These are phyloP conservation scores for Lophotriccus pileatus DNA, from an alignment of 2,797 vertebrate genomes.

Conservation along the genomic window DNA sequence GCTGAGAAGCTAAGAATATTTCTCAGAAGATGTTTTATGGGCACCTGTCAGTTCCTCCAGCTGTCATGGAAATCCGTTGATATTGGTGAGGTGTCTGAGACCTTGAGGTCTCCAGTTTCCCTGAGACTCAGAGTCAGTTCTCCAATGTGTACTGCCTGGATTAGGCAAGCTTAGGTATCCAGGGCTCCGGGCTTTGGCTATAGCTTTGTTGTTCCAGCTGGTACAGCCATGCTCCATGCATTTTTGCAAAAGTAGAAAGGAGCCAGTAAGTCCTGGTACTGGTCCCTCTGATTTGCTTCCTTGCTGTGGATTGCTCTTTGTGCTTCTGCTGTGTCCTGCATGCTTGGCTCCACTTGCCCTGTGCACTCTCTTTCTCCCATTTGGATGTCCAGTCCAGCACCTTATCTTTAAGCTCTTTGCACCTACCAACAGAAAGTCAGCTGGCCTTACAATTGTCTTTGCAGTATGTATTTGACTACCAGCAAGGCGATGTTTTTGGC, in stretches of 20 bases:
- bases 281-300: neutral
- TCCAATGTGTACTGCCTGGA: fast-evolving
- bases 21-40: neutral
- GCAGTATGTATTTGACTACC: slow-evolving; percentile 92
- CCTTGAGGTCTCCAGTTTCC: neutral
- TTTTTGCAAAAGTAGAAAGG: neutral
- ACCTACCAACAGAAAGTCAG: neutral
- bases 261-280: neutral
- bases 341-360: neutral
- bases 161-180: neutral
- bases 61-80: neutral
- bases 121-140: neutral
- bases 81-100: neutral
- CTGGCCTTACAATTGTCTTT: slow-evolving; percentile 32
- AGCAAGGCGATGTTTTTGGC: slow-evolving; percentile 88
- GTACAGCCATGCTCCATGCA: neutral
- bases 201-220: neutral
- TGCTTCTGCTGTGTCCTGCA: neutral
- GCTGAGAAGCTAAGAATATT: neutral
- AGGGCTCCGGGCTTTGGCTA: neutral
- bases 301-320: neutral
- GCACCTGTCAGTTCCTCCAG: neutral
- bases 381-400: neutral
- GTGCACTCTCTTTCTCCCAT: neutral
- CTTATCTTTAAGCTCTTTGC: neutral